A percentile compares a stretch with the other conserved stretches of the same genome.
These are phyloP conservation scores for Pachypsylla venusta DNA, from an alignment of 1,140 invertebrate species.

Conservation along the genomic window DNA sequence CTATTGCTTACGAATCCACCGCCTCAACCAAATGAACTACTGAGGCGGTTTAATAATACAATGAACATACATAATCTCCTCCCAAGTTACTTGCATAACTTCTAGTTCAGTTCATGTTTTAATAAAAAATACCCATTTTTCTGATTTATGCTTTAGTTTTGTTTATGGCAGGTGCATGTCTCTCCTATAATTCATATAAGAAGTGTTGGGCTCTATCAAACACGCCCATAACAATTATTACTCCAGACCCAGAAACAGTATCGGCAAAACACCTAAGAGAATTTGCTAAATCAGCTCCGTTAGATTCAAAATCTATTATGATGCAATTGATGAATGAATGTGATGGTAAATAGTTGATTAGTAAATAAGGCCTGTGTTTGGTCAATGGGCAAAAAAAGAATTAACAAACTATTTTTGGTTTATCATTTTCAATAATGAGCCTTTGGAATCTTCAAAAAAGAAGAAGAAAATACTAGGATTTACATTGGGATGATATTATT, in stretches of 20 bases:
- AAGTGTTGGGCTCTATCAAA: neutral
- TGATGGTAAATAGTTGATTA: neutral
- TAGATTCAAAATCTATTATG: neutral
- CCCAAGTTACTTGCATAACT: too few species aligned
- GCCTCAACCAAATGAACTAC: too few species aligned
- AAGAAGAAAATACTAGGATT: too few species aligned
- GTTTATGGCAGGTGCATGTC: neutral
- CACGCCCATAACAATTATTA: neutral
- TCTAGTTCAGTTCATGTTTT: too few species aligned
- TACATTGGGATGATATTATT: too few species aligned
- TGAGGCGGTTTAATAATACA: too few species aligned
- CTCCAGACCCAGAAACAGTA: neutral
- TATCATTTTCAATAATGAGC: too few species aligned
- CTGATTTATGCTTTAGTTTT: neutral
- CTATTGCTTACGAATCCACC: too few species aligned
- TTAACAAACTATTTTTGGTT: too few species aligned
- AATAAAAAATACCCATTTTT: neutral
- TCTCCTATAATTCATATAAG: neutral
- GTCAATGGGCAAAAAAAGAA: too few species aligned
- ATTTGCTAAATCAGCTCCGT: neutral
- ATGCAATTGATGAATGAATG: neutral
- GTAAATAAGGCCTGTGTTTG: neutral
- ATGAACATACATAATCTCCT: too few species aligned
- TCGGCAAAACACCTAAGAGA: neutral
- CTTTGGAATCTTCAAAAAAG: too few species aligned